These are phyloP conservation scores for Diabrotica virgifera DNA, from an alignment of 1,140 invertebrate species.

Conservation along the genomic window DNA sequence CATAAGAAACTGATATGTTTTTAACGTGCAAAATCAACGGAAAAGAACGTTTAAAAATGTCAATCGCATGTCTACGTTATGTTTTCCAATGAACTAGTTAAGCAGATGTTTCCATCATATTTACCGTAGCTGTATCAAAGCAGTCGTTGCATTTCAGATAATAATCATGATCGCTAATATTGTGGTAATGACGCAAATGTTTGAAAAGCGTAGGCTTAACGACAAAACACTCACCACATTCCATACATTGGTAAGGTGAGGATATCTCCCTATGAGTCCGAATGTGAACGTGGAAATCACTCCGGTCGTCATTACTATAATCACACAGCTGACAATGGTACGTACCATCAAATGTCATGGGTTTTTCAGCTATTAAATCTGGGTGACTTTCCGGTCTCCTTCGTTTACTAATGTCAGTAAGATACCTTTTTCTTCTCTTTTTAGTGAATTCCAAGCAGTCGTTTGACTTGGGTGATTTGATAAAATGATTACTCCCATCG, in stretches of 20 bases:
- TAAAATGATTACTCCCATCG: not conserved
- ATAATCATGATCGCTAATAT: conserved; percentile 54
- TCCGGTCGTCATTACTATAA: conserved; percentile 45
- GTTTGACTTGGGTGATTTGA: not conserved
- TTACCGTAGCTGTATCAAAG: conserved; percentile 53
- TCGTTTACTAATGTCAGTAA: conserved; percentile 7
- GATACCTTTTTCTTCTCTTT: conserved; percentile 28
- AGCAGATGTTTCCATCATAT: conserved; percentile 46
- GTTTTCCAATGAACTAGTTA: too few relatives aligned
- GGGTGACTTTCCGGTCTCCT: conserved; percentile 9
- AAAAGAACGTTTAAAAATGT: too few relatives aligned
- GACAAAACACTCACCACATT: conserved; percentile 66
- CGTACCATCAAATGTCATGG: conserved; percentile 46
- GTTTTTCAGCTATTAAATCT: conserved; percentile 37
- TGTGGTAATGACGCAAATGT: conserved; percentile 61
- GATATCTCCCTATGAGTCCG: conserved; percentile 54
- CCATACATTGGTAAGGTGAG: conserved; percentile 62
- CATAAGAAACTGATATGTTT: too few relatives aligned
- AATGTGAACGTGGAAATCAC: conserved; percentile 55
- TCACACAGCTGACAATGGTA: conserved; percentile 56
- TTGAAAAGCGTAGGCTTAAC: conserved; percentile 62
- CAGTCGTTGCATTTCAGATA: conserved; percentile 59
- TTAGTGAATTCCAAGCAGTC: not conserved
- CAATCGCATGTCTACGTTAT: too few relatives aligned
- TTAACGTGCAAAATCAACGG: too few relatives aligned